Evolutionary conservation across 2,888 invertebrate genomes (phyloP).

Genomic region (Arge pagana): DNA sequence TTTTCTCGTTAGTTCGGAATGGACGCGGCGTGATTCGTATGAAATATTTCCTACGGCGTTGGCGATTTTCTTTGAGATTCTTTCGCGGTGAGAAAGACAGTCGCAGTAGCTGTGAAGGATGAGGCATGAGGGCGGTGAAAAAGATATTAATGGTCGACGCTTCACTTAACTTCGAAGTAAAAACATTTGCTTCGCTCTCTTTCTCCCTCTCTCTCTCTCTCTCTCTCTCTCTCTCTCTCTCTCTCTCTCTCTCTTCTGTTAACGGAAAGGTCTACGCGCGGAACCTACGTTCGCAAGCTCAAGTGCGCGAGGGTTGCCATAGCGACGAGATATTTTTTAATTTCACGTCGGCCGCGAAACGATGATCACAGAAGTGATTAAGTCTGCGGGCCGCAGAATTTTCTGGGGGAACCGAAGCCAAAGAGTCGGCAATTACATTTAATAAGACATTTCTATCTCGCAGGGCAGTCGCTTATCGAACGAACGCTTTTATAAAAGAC

Average conservation of each 20-base stretch:
- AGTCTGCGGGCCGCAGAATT: background rate
- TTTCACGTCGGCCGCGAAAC: constrained; percentile 1
- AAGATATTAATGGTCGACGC: constrained; percentile 18
- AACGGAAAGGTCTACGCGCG: constrained; percentile 18
- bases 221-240: constrained; percentile 37
- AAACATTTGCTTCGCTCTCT: background rate
- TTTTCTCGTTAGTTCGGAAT: too few species aligned
- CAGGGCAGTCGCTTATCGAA: too few species aligned
- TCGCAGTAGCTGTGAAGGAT: too few species aligned
- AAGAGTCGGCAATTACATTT: background rate
- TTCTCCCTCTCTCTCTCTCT: background rate
- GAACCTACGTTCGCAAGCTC: background rate
- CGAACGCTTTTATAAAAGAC: too few species aligned
- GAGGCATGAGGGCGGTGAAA: constrained; percentile 8
- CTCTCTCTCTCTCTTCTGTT: constrained; percentile 12
- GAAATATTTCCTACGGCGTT: too few species aligned
- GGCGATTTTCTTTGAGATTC: too few species aligned
- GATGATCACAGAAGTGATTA: constrained; percentile 3
- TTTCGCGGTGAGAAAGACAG: too few species aligned
- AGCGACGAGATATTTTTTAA: constrained; percentile 17
- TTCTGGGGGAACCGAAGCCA: background rate
- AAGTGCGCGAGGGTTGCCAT: constrained; percentile 4
- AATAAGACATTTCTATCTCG: background rate
- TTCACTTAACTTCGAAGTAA: constrained; percentile 6
- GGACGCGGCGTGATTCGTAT: too few species aligned